A percentile compares a stretch with the other conserved stretches of the same genome.
Conservation (phyloP, 2,888 invertebrate species). For the Clostera curtula region DNA sequence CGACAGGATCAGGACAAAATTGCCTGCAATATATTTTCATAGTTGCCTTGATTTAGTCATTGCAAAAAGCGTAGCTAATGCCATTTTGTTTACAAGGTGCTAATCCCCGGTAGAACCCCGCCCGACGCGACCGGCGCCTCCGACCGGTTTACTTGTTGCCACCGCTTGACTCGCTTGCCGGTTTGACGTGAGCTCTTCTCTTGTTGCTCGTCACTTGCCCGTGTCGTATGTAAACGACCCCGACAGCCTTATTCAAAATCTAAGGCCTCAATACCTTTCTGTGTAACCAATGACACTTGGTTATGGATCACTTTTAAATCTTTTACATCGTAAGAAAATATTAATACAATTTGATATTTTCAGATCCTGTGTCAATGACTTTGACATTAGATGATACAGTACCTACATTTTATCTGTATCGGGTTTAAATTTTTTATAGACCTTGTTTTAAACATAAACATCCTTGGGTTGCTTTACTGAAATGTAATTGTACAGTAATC, state of each 20-base stretch:
- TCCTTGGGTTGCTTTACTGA: neutral
- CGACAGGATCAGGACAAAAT: too few relatives aligned
- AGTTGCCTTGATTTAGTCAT: conserved; percentile 19
- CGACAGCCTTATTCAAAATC: conserved; percentile 42
- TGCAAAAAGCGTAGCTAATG: conserved; percentile 47
- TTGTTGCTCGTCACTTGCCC: conserved; percentile 58
- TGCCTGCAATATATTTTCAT: too few relatives aligned
- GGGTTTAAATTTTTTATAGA: too few relatives aligned
- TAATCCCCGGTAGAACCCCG: conserved; percentile 52
- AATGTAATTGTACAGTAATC: neutral
- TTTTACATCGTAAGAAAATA: too few relatives aligned
- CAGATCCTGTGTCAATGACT: too few relatives aligned
- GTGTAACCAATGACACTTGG: conserved; percentile 3
- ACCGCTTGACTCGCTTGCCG: conserved; percentile 59
- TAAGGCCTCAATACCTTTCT: conserved; percentile 26
- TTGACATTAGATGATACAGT: too few relatives aligned
- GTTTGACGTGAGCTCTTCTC: conserved; percentile 70
- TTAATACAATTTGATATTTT: too few relatives aligned
- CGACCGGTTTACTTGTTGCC: conserved; percentile 68
- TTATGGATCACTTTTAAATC: too few relatives aligned
- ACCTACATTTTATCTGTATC: too few relatives aligned
- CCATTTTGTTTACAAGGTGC: conserved; percentile 70
- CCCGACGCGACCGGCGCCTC: conserved; percentile 58
- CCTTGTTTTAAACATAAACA: neutral
- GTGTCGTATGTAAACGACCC: conserved; percentile 66